Base-by-base conservation (phyloP, 2,113 vertebrate species). In the Axis porcinus region DNA sequence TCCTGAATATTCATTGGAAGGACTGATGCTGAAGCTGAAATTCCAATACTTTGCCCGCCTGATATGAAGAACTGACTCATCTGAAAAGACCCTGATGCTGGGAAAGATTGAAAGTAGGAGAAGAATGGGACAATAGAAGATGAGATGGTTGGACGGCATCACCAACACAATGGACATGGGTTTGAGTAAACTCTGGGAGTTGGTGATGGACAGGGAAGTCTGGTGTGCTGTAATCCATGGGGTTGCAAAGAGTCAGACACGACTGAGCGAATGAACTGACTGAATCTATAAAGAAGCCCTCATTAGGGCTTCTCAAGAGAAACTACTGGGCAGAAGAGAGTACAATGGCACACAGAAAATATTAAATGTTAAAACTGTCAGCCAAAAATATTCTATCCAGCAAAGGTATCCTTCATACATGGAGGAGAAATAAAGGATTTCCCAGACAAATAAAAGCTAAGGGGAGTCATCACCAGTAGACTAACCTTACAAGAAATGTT, bases 201-300 rank as follows among this genome's bases (percentile, higher is more conserved):
- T 67, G 33, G 4, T 67, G 62, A 1, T n/a, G 62, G 62, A 19
- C 16, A n/a, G 33, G 33, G 17, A 67, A 7, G 8, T 2, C 64
- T 67, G 16, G 64, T 1, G 0, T 67, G 33, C 16, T 67, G 64
- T 8, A 67, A 16, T n/a, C 33, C 16, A n/a, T 10, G 16, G 8
- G 4, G 16, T n/a, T 0, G 0, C 64, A n/a, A 67, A 67, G 33
- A 67, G 16, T 67, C 33, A 19, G 33, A 67, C 16, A n/a, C 4
- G 8, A 67, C 64, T 10, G 64, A 67, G 33, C 2, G 0, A 67
- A 33, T n/a, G 62, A n/a, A 5, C 3, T 62, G 64, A 67, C 64
- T n/a, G 33, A 67, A 33, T 33, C 62, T 19, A 50, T 28, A 50
- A 50, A 79, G 14, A 79, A 50, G 45, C 27, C 45, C 8, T 50